These are phyloP conservation scores for Mirza zaza DNA, from an alignment of 2,113 vertebrate species.

Conservation along the genomic window DNA sequence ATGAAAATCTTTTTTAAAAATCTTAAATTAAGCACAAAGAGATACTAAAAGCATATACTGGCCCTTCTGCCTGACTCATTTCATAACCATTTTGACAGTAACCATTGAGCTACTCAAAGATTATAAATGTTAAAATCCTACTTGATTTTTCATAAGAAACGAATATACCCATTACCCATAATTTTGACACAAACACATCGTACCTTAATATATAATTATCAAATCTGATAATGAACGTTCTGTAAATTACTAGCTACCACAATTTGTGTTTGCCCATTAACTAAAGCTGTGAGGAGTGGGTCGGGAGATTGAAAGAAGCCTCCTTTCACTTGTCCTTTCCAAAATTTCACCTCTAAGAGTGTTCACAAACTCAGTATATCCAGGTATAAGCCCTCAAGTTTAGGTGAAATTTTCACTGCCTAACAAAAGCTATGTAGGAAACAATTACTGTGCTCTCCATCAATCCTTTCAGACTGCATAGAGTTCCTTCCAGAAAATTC, in stretches of 20 bases:
- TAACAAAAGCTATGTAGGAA: conserved; percentile 37
- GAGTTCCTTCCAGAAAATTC: conserved; percentile 71
- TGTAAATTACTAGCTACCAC: neutral
- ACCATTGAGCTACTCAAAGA: neutral
- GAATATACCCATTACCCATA: neutral
- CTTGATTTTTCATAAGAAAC: conserved; percentile 12
- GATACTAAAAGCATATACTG: neutral
- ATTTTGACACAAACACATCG: neutral
- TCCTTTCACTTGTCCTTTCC: neutral
- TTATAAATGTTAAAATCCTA: neutral
- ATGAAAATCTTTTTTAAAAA: neutral
- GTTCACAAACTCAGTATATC: neutral
- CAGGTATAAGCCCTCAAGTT: neutral
- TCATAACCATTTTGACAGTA: neutral
- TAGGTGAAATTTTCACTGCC: neutral
- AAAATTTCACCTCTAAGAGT: conserved; percentile 16
- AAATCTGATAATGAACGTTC: neutral
- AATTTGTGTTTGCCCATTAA: neutral
- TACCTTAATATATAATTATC: neutral
- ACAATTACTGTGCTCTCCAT: neutral
- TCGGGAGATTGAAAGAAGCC: neutral
- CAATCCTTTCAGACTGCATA: neutral
- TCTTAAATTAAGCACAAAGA: neutral
- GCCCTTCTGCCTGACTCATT: neutral
- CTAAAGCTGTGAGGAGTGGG: neutral